phyloP scores from a whole-genome alignment of 2,113 vertebrate species.

The Oreocharis arfaki region DNA sequence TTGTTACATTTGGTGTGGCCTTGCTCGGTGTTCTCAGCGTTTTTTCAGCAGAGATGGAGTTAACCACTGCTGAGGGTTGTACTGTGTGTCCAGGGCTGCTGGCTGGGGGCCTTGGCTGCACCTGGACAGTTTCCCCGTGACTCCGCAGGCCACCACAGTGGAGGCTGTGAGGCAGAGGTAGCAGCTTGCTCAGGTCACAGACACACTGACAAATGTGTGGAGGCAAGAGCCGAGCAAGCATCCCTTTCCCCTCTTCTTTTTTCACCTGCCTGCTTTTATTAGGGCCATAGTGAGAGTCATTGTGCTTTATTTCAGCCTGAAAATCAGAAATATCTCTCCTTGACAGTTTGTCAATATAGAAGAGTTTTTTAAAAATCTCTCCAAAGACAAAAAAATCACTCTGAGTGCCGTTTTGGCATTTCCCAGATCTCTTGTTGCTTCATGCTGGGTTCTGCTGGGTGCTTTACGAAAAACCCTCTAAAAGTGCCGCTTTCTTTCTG shows the following conservation, averaged over 20 bases:
- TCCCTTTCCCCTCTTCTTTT: neutral
- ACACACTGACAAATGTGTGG: accelerated
- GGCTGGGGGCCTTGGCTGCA: neutral
- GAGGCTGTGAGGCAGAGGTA: neutral
- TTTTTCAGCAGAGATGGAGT: neutral
- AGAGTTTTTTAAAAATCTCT: neutral
- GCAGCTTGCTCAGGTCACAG: neutral
- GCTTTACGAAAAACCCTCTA: neutral
- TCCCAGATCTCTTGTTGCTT: neutral
- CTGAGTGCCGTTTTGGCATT: neutral
- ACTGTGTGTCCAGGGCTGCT: neutral
- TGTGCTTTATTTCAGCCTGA: slow-evolving; percentile 31
- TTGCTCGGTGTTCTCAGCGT: accelerated
- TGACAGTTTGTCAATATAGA: neutral
- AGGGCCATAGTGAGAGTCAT: accelerated
- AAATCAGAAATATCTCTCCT: slow-evolving; percentile 23
- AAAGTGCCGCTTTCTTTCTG: neutral
- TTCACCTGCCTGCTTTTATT: neutral
- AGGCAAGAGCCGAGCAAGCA: neutral
- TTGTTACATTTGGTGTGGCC: neutral
- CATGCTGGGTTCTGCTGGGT: neutral
- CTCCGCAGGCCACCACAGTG: accelerated
- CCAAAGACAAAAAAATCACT: neutral
- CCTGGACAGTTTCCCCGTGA: accelerated
- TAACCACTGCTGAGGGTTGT: no score